phyloP scores from a whole-genome alignment of 2,888 invertebrate species.

The Ophonus ardosiacus region DNA sequence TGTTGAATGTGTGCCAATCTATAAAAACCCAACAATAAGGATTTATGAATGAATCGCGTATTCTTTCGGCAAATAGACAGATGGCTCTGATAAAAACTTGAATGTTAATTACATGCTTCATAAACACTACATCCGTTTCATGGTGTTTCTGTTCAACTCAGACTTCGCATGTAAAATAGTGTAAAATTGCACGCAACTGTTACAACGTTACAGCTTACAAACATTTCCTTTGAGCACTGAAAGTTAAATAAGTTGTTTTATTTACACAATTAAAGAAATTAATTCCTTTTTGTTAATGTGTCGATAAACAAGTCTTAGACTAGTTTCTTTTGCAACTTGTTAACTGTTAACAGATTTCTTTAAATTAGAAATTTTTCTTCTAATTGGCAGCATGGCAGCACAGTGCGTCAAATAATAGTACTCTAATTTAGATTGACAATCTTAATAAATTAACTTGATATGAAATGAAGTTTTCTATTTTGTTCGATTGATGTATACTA shows the following conservation, averaged over 20 bases:
- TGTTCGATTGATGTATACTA: no score
- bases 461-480: no score
- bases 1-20: neutral
- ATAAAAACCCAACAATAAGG: neutral
- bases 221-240: constrained; percentile 2
- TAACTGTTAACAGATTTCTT: neutral
- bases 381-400: neutral
- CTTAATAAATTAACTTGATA: neutral
- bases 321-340: constrained; percentile 1
- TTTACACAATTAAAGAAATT: constrained; percentile 16
- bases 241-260: constrained; percentile 14
- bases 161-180: neutral
- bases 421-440: neutral
- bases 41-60: neutral
- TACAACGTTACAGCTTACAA: neutral
- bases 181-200: neutral
- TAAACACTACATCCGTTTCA: constrained; percentile 23
- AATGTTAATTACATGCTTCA: constrained; percentile 26
- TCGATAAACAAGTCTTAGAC: neutral
- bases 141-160: neutral
- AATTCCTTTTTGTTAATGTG: neutral
- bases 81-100: neutral
- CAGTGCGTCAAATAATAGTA: neutral
- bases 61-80: neutral
- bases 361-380: constrained; percentile 19